Evolutionary conservation across 2,113 vertebrate species (phyloP).

Genomic region (Myrmecobius fasciatus): DNA sequence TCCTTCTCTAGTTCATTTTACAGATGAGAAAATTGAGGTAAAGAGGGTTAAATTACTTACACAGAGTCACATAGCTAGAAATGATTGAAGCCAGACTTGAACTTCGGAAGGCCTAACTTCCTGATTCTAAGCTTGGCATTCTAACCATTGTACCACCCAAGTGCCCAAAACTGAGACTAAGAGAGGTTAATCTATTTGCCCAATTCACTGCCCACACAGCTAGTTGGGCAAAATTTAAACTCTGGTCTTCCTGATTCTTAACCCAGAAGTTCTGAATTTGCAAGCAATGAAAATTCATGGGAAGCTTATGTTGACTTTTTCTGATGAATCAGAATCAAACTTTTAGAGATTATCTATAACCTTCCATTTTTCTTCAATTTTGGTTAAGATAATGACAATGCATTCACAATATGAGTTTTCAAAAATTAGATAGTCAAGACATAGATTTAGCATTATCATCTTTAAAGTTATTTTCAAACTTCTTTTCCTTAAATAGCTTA

Average conservation of each 20-base stretch:
- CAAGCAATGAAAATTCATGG: background rate
- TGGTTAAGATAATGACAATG: constrained; percentile 15
- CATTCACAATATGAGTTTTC: background rate
- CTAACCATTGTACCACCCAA: background rate
- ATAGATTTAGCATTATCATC: background rate
- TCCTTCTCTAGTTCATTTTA: background rate
- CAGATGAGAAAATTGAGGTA: background rate
- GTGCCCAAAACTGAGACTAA: background rate
- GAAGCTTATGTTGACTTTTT: background rate
- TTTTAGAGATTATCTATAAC: constrained; percentile 14
- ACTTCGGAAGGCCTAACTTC: background rate
- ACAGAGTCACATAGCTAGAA: background rate
- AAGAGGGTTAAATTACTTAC: background rate
- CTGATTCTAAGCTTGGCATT: background rate
- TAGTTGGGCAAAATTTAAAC: background rate
- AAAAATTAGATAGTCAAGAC: background rate
- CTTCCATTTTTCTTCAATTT: background rate
- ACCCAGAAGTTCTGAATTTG: background rate
- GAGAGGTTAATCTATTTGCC: background rate
- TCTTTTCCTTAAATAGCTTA: constrained; percentile 13
- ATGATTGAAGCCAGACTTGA: background rate
- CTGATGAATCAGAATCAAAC: background rate
- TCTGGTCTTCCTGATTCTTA: background rate
- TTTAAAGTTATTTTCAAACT: background rate
- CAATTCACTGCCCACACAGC: background rate